Percentiles rank a stretch among this genome's conserved stretches.
These are phyloP conservation scores for Diarsia mendica DNA, from an alignment of 2,888 invertebrate genomes.

Conservation along the genomic window DNA sequence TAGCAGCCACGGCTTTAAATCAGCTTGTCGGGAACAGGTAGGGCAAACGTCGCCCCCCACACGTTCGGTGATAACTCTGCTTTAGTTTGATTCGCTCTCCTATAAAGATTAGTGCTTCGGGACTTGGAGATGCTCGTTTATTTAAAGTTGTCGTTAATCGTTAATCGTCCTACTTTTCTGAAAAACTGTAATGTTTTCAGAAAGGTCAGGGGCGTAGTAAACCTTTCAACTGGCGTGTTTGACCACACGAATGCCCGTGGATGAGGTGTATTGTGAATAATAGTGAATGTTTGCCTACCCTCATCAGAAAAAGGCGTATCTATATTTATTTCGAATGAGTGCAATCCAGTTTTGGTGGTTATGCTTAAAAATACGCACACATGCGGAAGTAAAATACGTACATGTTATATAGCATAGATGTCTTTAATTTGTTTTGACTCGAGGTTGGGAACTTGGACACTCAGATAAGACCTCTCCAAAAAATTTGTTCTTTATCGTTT, in stretches of 20 bases:
- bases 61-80: slow-evolving; percentile 76
- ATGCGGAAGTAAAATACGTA: background rate
- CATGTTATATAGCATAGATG: background rate
- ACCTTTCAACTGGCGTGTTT: background rate
- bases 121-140: slow-evolving; percentile 39
- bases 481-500: background rate
- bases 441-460: too few relatives aligned
- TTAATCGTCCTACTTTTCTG: too few relatives aligned
- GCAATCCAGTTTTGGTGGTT: too few relatives aligned
- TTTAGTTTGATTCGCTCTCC: slow-evolving; percentile 75
- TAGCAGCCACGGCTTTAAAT: slow-evolving; percentile 76
- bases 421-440: background rate
- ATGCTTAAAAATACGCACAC: background rate
- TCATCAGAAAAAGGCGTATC: background rate
- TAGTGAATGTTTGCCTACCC: background rate
- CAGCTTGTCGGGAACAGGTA: slow-evolving; percentile 74
- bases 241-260: background rate
- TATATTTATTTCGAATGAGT: background rate
- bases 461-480: too few relatives aligned
- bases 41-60: slow-evolving; percentile 76
- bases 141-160: background rate
- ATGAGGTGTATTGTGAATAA: background rate
- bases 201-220: background rate
- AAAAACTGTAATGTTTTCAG: background rate
- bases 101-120: slow-evolving; percentile 73